Evolutionary conservation across 2,888 invertebrate genomes (phyloP), one percentile per base, ranked within the genome.

Genomic region (Ferrisia virgata): DNA sequence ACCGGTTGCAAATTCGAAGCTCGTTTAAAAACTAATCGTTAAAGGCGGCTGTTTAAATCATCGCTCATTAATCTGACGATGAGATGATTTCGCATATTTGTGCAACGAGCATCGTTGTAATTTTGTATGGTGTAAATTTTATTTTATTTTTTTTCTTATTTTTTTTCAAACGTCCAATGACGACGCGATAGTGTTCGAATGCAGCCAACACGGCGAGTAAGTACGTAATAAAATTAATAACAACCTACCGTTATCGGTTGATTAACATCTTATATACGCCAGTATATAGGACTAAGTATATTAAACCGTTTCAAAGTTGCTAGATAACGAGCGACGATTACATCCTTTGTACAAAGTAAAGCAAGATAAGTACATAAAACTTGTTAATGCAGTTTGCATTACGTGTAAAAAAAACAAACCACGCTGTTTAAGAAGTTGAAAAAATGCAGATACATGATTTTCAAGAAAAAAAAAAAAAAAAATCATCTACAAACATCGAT

Each of bases 261-360:
- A 76, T 76, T 76, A 76, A 76, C 72, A 76, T 76, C 72, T 76
- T 36, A n/a, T n/a, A n/a, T n/a, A n/a, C n/a, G n/a, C n/a, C n/a
- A n/a, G n/a, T n/a, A n/a, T n/a, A n/a, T n/a, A n/a, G n/a, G n/a
- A n/a, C n/a, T n/a, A n/a, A 36, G 11, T 11, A 33, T 36, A 76
- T 76, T 76, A 76, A 76, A 76, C 36, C 36, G 28, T 36, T 76
- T 76, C 72, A 18, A 33, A 33, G 72, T 33, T 36, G 72, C 36
- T 69, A 31, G n/a, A 76, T 33, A 72, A 76, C 36, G 31, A 64
- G 64, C 64, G 64, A 64, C 72, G 72, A 76, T 76, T n/a, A n/a
- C n/a, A n/a, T n/a, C n/a, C 72, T 36, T 36, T 9, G 36, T 18
- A 18, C 72, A 0, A 11, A 64, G 36, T 36, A 36, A n/a, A n/a